Evolutionary conservation across 2,888 invertebrate genomes (phyloP).

Genomic region (Anodontia alba): DNA sequence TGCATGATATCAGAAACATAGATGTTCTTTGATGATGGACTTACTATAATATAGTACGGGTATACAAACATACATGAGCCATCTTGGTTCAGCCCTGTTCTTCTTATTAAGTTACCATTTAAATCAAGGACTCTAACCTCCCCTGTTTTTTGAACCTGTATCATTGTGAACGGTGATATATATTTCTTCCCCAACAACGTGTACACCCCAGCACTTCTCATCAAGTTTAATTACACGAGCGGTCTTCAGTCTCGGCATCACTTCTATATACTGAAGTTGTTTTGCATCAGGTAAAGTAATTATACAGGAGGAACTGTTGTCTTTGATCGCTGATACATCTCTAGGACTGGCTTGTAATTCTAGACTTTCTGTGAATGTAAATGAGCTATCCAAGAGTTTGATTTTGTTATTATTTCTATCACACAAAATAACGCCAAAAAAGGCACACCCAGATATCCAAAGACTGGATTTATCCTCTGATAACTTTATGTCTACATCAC

Average conservation of each 20-base stretch:
- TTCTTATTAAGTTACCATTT: neutral
- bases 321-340: neutral
- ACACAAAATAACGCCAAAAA: neutral
- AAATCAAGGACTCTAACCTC: neutral
- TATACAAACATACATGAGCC: neutral
- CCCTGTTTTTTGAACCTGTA: neutral
- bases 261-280: neutral
- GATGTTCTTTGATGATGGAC: neutral
- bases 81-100: neutral
- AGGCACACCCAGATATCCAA: neutral
- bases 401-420: neutral
- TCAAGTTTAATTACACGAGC: neutral
- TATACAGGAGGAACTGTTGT: neutral
- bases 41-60: neutral
- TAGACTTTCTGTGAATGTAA: neutral
- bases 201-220: neutral
- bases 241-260: neutral
- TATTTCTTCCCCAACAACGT: neutral
- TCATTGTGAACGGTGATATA: neutral
- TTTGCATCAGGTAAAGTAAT: neutral
- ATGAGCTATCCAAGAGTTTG: neutral
- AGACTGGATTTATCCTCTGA: neutral
- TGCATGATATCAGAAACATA: neutral
- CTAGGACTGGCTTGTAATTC: neutral
- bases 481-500: neutral